Percentiles rank a stretch among this genome's conserved stretches.
phyloP scores from a whole-genome alignment of 1,140 invertebrate genomes.

The Zaprionus ornatus region DNA sequence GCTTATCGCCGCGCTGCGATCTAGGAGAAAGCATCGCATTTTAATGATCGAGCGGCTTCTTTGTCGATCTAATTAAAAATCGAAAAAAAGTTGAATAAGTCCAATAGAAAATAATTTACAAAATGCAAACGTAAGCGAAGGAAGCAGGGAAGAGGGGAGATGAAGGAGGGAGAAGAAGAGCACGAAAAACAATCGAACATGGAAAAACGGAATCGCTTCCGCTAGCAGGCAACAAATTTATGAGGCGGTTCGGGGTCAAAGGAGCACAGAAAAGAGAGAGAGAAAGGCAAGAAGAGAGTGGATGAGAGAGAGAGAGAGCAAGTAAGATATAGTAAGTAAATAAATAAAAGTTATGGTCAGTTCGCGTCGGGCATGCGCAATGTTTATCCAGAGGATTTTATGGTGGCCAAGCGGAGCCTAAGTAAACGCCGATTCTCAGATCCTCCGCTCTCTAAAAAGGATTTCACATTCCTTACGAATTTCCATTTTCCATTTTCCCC shows the following conservation, averaged over 20 bases:
- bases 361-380: slow-evolving; percentile 47
- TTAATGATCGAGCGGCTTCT: slow-evolving; percentile 61
- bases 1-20: slow-evolving; percentile 45
- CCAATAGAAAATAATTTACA: slow-evolving; percentile 24
- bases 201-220: slow-evolving; percentile 61
- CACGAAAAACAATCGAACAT: slow-evolving; percentile 37
- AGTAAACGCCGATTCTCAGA: slow-evolving; percentile 36
- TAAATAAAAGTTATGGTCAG: slow-evolving; percentile 42
- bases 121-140: slow-evolving; percentile 23
- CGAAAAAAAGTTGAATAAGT: slow-evolving; percentile 27
- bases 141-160: background rate
- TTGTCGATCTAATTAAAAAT: slow-evolving; percentile 77
- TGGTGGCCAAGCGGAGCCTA: slow-evolving; percentile 39
- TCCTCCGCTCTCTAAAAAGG: slow-evolving; percentile 20
- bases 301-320: slow-evolving; percentile 12
- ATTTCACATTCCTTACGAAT: slow-evolving; percentile 18
- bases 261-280: slow-evolving; percentile 16
- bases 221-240: slow-evolving; percentile 48
- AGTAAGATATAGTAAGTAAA: slow-evolving; percentile 27
- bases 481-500: background rate
- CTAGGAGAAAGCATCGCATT: slow-evolving; percentile 38
- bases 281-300: slow-evolving; percentile 25
- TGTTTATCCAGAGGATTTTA: slow-evolving; percentile 26
- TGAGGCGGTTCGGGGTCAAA: slow-evolving; percentile 54
- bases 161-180: slow-evolving; percentile 18